Evolutionary conservation across 2,113 vertebrate species (phyloP), one percentile per base, ranked within the genome.

Genomic region (Chunga burmeisteri): DNA sequence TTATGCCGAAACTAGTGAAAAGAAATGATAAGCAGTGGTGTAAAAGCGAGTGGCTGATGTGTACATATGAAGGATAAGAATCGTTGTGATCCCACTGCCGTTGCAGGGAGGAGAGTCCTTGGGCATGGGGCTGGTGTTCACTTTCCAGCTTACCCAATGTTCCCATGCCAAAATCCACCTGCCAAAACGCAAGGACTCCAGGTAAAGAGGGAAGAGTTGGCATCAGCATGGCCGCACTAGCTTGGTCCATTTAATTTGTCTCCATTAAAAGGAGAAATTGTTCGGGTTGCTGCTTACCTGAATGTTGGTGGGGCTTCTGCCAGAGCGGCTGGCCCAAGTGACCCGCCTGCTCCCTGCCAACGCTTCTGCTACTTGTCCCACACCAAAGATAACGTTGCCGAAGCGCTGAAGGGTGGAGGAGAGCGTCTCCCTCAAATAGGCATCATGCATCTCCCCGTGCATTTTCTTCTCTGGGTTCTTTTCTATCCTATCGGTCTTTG

Each of bases 401-500:
- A 1, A 52, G 55, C 26, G 10, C 23, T 29, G 27, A 74, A 70
- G 29, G 50, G 38, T 29, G 70, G 53, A 62, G 67, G 26, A 62
- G 55, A 74, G 20, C 4, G 0, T 52, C 56, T 52, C 75, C 29
- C 56, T 66, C 38, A 12, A 18, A 59, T 44, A 67, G 9, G 10
- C 59, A 44, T 30, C 53, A 2, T 7, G 10, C 22, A 38, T 38
- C 61, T 74, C 7, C 36, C 2, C 0, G 1, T 15, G 13, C 1
- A 9, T 81, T 72, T 86, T n/a, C 11, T 36, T n/a, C 29, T 38
- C 68, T 38, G 10, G 10, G 2, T 8, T 66, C 59, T 89, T 72
- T n/a, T 7, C 72, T 20, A 1, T 66, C 17, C 34, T 49, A 1
- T 49, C 0, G 0, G 16, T 25, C 26, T 86, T 81, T 4, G 2